These are phyloP conservation scores for Xiphorhynchus erythropygius DNA, from an alignment of 2,797 vertebrate genomes.

Conservation along the genomic window DNA sequence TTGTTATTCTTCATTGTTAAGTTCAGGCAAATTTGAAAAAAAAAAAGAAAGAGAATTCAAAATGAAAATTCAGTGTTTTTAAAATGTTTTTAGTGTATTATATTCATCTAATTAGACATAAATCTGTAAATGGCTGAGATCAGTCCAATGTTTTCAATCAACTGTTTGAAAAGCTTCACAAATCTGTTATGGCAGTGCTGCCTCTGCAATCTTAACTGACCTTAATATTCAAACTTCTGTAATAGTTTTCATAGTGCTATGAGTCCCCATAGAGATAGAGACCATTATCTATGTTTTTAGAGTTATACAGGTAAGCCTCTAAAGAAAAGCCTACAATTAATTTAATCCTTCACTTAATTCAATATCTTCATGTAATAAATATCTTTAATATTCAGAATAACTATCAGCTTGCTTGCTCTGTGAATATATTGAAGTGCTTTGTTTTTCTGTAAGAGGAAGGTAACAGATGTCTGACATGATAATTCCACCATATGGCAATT, in stretches of 20 bases:
- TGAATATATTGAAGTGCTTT: background rate
- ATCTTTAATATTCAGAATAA: background rate
- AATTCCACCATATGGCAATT: conserved; percentile 8
- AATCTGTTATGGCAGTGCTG: background rate
- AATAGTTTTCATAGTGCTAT: background rate
- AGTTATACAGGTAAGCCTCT: background rate
- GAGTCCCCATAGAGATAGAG: background rate
- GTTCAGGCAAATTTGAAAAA: background rate
- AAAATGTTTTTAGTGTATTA: background rate
- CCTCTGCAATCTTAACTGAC: background rate
- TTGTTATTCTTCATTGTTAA: background rate
- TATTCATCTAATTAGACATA: background rate
- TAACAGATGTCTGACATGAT: conserved; percentile 15
- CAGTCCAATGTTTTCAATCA: background rate
- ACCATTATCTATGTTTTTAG: background rate
- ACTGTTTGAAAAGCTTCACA: background rate
- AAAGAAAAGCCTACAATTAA: background rate
- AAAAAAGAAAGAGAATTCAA: background rate
- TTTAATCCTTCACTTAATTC: background rate
- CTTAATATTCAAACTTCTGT: background rate
- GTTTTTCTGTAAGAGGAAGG: background rate
- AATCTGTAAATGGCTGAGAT: background rate
- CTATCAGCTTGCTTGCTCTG: background rate
- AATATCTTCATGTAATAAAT: background rate
- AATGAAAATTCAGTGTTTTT: background rate